These are phyloP conservation scores for Dromiciops gliroides DNA, from an alignment of 2,113 vertebrate genomes.

Conservation along the genomic window DNA sequence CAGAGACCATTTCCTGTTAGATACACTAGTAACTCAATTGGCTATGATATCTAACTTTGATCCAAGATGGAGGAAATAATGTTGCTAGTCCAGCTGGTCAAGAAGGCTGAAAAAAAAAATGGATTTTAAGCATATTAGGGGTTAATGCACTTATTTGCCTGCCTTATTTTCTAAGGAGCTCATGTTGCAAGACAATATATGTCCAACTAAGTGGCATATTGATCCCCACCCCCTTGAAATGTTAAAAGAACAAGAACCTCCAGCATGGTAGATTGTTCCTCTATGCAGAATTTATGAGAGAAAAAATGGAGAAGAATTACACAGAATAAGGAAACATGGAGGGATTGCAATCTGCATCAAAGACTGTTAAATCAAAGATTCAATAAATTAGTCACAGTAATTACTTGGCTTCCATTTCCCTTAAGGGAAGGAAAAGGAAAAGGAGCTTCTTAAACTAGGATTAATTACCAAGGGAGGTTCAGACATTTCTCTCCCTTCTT, in stretches of 20 bases:
- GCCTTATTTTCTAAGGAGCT: neutral
- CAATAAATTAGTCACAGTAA: neutral
- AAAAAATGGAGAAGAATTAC: neutral
- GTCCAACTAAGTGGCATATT: neutral
- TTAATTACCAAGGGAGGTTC: neutral
- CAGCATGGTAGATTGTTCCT: neutral
- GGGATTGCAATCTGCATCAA: neutral
- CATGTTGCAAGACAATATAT: neutral
- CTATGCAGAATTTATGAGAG: neutral
- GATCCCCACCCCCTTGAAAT: neutral
- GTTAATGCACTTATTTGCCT: neutral
- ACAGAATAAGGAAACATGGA: neutral
- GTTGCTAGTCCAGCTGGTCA: neutral
- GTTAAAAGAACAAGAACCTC: neutral
- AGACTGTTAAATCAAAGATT: neutral
- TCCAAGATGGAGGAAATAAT: neutral
- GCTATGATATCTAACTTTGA: neutral
- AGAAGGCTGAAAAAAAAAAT: neutral
- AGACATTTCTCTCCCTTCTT: neutral
- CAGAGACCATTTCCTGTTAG: constrained; percentile 80
- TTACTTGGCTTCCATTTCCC: neutral
- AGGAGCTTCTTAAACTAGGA: neutral
- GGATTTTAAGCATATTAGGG: neutral
- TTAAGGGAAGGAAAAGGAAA: neutral
- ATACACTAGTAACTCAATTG: neutral